These are phyloP conservation scores for Bolinopsis microptera DNA, from an alignment of 37 sponge, comb jelly and placozoan species.

Conservation along the genomic window DNA sequence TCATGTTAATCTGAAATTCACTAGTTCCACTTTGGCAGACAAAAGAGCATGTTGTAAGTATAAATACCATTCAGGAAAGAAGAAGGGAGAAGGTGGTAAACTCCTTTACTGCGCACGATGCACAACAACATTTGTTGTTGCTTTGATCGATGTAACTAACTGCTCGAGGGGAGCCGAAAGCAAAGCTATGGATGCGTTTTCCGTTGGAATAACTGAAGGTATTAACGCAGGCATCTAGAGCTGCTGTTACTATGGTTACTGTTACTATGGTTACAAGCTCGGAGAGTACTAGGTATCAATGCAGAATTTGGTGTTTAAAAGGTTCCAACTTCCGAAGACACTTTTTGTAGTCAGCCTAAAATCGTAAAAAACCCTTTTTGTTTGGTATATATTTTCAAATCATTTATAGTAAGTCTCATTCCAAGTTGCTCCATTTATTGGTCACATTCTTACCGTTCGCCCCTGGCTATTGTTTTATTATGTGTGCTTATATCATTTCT, in stretches of 20 bases:
- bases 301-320: background rate
- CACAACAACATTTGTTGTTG: background rate
- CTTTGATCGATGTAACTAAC: background rate
- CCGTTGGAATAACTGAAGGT: background rate
- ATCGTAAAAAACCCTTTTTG: background rate
- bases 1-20: no score
- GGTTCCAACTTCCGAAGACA: background rate
- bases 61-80: no score
- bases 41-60: no score
- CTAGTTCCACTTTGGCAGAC: no score
- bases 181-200: background rate
- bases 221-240: conserved; percentile 1
- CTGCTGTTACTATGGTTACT: no score
- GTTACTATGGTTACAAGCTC: background rate
- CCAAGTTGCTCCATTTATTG: background rate
- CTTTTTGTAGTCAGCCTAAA: background rate
- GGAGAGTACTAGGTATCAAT: background rate
- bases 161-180: background rate
- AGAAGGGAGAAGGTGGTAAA: background rate
- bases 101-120: background rate
- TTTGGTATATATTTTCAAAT: background rate
- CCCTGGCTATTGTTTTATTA: background rate
- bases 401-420: background rate
- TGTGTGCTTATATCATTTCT: background rate
- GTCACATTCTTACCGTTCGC: background rate